phyloP scores from a whole-genome alignment of 2,888 invertebrate species.

The Stenichneumon culpator region DNA sequence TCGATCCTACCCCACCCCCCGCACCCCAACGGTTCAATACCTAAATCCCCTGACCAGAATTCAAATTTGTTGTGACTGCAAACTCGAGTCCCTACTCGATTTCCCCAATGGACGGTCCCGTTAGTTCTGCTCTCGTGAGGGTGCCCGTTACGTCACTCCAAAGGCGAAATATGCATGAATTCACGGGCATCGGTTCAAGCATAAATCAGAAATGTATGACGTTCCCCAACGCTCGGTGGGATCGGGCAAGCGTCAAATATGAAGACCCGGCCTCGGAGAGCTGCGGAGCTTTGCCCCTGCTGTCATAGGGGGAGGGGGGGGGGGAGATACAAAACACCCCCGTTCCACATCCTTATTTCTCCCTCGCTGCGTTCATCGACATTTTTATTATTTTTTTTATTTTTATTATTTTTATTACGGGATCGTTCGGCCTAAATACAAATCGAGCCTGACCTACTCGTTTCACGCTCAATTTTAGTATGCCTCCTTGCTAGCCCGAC shows the following conservation, averaged over 20 bases:
- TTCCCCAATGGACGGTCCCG: constrained; percentile 25
- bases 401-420: constrained; percentile 7
- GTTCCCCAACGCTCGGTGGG: constrained; percentile 13
- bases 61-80: constrained; percentile 34
- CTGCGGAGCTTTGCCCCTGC: constrained; percentile 31
- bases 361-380: constrained; percentile 35
- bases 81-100: not conserved
- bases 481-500: not conserved
- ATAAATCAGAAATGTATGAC: constrained; percentile 67
- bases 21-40: too few relatives aligned
- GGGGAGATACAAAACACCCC: constrained; percentile 21
- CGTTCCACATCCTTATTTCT: constrained; percentile 31
- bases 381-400: constrained; percentile 9
- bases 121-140: not conserved
- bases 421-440: constrained; percentile 49
- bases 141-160: constrained; percentile 20
- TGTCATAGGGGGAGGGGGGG: too few relatives aligned
- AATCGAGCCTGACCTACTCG: constrained; percentile 24
- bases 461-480: constrained; percentile 20
- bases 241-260: constrained; percentile 41
- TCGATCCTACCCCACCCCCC: too few relatives aligned
- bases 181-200: constrained; percentile 50
- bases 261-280: not conserved
- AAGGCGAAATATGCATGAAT: constrained; percentile 64
- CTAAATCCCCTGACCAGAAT: constrained; percentile 15